Evolutionary conservation across 2,888 invertebrate species (phyloP).

Genomic region (Cybosia mesomella): DNA sequence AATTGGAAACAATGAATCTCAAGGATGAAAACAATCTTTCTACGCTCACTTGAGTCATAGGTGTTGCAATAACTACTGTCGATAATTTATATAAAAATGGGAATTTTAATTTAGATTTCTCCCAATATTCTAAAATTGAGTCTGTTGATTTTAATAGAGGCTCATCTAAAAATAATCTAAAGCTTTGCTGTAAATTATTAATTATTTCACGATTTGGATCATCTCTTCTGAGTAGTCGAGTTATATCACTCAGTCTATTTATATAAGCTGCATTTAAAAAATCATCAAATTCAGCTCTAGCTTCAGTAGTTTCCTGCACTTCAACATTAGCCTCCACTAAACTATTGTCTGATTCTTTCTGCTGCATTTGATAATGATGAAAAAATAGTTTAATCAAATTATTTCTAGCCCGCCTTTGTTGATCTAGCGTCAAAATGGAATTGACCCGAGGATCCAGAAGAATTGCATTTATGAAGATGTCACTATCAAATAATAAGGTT

Average conservation of each 20-base stretch:
- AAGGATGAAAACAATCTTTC: too few species aligned
- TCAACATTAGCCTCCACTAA: not conserved
- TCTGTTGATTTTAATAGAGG: too few species aligned
- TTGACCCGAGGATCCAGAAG: slow-evolving; percentile 1
- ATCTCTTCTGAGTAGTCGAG: not conserved
- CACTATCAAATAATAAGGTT: not conserved
- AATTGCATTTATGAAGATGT: not conserved
- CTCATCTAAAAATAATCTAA: too few species aligned
- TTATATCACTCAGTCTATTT: not conserved
- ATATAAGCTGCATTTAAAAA: slow-evolving; percentile 1
- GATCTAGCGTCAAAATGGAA: slow-evolving; percentile 2
- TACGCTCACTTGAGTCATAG: too few species aligned
- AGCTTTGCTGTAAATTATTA: not conserved
- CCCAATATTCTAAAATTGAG: too few species aligned
- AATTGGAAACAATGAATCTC: too few species aligned
- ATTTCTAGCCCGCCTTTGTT: not conserved
- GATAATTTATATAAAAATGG: too few species aligned
- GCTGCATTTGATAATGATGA: not conserved
- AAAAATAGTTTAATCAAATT: not conserved
- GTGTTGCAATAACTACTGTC: too few species aligned
- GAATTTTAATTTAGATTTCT: too few species aligned
- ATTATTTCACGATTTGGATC: not conserved
- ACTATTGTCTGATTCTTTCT: not conserved
- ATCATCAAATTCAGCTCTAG: not conserved
- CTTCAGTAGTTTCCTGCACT: slow-evolving; percentile 2